A percentile compares a stretch with the other conserved stretches of the same genome.
Conservation (phyloP, 2,888 invertebrate genomes). For the Busseola fusca region DNA sequence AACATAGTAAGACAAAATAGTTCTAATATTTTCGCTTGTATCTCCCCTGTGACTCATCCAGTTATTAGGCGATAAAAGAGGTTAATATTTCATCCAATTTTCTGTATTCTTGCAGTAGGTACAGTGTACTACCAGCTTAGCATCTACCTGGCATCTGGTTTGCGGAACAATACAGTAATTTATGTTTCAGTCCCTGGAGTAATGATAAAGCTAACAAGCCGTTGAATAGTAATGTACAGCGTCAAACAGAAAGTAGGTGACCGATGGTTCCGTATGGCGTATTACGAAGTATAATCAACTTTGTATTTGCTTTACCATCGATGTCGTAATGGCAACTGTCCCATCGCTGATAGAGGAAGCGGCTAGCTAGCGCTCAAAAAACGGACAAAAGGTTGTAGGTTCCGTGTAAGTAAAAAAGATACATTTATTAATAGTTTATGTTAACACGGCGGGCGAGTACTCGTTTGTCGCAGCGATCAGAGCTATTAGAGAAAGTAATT, state of each 20-base stretch:
- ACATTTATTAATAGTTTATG: background rate
- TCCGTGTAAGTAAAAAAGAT: background rate
- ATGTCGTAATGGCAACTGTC: too few relatives aligned
- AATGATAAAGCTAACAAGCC: constrained; percentile 79
- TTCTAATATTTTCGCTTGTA: constrained; percentile 5
- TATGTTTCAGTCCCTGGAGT: constrained; percentile 72
- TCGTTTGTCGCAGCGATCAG: background rate
- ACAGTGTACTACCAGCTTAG: constrained; percentile 46
- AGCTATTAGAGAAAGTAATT: background rate
- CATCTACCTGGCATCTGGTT: constrained; percentile 52
- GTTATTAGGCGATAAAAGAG: constrained; percentile 32
- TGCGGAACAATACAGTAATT: constrained; percentile 77
- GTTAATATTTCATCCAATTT: constrained; percentile 34
- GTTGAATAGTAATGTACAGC: constrained; percentile 73
- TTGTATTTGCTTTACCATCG: background rate
- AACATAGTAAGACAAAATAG: constrained; percentile 19
- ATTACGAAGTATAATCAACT: background rate
- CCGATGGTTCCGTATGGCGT: constrained; percentile 45
- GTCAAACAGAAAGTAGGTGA: constrained; percentile 70
- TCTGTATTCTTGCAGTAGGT: constrained; percentile 20
- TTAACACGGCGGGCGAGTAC: background rate
- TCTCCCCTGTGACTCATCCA: constrained; percentile 25
- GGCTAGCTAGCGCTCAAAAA: too few relatives aligned
- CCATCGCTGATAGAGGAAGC: too few relatives aligned
- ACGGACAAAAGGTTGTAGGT: too few relatives aligned